phyloP scores from a whole-genome alignment of 2,797 vertebrate species.

The Falco cherrug region DNA sequence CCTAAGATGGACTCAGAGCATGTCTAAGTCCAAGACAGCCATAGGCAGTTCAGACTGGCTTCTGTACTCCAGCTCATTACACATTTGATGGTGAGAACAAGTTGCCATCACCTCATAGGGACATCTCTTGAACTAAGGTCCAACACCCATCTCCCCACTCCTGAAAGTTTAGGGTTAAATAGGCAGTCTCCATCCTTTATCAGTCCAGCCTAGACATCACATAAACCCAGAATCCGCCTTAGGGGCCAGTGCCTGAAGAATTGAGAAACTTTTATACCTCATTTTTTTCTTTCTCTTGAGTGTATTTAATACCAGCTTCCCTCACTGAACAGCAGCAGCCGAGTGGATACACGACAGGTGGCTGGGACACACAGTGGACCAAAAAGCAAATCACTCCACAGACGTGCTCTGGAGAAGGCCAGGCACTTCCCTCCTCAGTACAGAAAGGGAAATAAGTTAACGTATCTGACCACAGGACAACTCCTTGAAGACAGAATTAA shows the following conservation, averaged over 20 bases:
- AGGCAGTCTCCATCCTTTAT: not conserved
- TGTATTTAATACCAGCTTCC: not conserved
- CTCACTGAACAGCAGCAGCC: not conserved
- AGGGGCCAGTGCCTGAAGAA: not conserved
- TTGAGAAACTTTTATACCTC: not conserved
- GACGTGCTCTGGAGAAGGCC: not conserved
- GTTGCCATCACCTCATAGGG: not conserved
- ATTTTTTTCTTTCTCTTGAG: not conserved
- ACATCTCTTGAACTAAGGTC: not conserved
- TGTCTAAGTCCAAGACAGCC: not conserved
- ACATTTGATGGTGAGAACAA: not conserved
- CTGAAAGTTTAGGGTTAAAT: not conserved
- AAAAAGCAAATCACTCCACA: not conserved
- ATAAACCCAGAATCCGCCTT: not conserved
- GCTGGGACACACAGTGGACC: fast-evolving
- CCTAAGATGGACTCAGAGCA: not conserved
- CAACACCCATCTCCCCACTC: not conserved
- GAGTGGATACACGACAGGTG: fast-evolving
- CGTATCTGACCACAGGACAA: not conserved
- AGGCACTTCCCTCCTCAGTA: not conserved
- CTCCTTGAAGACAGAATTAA: not conserved
- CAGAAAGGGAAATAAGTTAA: not conserved
- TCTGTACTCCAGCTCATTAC: not conserved
- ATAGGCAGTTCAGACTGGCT: not conserved
- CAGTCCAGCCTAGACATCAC: not conserved